Evolutionary conservation across 2,113 vertebrate genomes (phyloP), one percentile per base, ranked within the genome.

Genomic region (Callocephalon fimbriatum): DNA sequence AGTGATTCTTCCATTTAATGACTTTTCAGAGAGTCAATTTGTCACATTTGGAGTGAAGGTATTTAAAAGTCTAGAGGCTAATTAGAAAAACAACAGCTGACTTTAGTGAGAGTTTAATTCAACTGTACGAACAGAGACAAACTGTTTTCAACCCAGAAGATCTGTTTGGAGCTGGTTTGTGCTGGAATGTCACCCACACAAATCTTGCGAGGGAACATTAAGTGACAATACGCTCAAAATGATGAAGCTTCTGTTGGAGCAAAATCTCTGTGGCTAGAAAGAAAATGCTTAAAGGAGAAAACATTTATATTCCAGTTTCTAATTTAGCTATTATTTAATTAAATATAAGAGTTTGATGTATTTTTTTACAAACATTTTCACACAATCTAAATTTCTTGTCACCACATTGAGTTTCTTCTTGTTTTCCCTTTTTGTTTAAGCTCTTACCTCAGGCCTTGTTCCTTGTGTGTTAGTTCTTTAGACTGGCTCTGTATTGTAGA

Each of bases 101-200:
- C 68, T 92, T 95, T 44, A 71, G 47, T 54, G 27, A 71, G 77
- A 93, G 67, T 88, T 90, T 83, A 83, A 68, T 75, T 88, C 78
- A 95, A 20, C 75, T 78, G 19, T 21, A 89, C 0, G 22, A 95
- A 90, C 31, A 63, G 78, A 93, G n/a, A 85, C 50, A 93, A 97
- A 97, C 80, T 91, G 83, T 74, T 91, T 87, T 94, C 86, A 87
- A 42, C 79, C 62, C 31, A 67, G 74, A 95, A 77, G 86, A 85
- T 95, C 84, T 92, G 80, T 87, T 56, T 93, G 88, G 70, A 94
- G 73, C 76, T 86, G 78, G 70, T 92, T 91, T 94, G 76, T 94
- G 92, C 84, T 89, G 66, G 89, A 95, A 85, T 73, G 68, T 94
- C 96, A 97, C 95, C 95, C 96, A 97, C 93, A 89, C 91, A 95